Percentiles rank a stretch among this genome's conserved stretches.
These are phyloP conservation scores for Apaloderma vittatum DNA, from an alignment of 2,113 vertebrate genomes.

Conservation along the genomic window DNA sequence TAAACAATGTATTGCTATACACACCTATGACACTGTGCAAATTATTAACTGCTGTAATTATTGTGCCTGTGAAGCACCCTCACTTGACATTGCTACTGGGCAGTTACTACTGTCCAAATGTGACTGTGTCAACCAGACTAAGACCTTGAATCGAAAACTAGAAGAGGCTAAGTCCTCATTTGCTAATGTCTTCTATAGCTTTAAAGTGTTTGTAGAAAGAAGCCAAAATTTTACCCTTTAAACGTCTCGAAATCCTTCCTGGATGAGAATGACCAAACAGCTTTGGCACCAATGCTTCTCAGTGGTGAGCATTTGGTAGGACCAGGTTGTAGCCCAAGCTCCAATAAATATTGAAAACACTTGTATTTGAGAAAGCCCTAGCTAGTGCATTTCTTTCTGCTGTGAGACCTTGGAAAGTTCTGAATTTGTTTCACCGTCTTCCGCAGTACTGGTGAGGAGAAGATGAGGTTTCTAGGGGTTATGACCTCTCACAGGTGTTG, in stretches of 20 bases:
- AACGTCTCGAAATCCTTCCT: neutral
- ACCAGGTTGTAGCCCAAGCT: neutral
- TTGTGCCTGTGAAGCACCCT: neutral
- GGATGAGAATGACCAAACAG: neutral
- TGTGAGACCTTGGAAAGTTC: neutral
- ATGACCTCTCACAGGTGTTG: neutral
- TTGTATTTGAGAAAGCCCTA: neutral
- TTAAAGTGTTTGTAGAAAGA: neutral
- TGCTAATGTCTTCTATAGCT: neutral
- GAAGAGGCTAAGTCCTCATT: neutral
- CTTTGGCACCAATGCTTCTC: neutral
- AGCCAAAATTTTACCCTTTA: neutral
- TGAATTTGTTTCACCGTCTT: neutral
- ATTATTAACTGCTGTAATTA: conserved; percentile 60
- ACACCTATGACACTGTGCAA: conserved; percentile 30
- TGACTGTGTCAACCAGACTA: neutral
- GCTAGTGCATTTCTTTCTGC: neutral
- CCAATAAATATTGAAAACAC: neutral
- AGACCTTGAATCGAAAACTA: neutral
- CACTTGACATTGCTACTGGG: conserved; percentile 33
- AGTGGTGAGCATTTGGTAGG: neutral
- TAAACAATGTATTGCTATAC: conserved; percentile 20
- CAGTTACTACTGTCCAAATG: neutral
- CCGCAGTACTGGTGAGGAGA: neutral
- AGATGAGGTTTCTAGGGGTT: neutral